Conservation (phyloP, 2,888 invertebrate species). For the Achlya flavicornis region DNA sequence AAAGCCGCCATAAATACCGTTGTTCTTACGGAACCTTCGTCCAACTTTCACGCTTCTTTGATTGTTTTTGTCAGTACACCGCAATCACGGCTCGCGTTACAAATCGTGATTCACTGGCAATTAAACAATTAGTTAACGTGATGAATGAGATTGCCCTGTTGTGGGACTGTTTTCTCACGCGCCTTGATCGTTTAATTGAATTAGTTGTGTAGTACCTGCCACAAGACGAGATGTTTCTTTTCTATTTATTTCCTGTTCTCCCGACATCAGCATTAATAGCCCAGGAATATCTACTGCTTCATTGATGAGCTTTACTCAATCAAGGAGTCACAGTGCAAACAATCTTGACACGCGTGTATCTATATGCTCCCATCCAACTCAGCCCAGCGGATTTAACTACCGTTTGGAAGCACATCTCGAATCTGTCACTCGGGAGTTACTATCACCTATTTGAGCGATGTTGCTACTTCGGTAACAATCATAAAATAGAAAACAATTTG, state of each 20-base stretch:
- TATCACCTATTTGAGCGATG: no score
- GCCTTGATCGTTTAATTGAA: slow-evolving; percentile 42
- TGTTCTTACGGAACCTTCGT: slow-evolving; percentile 8
- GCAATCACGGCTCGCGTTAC: slow-evolving; percentile 46
- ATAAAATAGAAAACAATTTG: background rate
- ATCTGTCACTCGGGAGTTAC: no score
- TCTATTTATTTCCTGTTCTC: no score
- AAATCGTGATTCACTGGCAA: slow-evolving; percentile 63
- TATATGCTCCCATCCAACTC: no score
- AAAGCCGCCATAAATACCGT: background rate
- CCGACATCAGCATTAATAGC: no score
- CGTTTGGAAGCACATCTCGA: no score
- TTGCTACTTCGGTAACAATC: no score
- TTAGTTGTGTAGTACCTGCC: slow-evolving; percentile 21
- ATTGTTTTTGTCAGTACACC: slow-evolving; percentile 4
- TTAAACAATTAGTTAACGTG: slow-evolving; percentile 67
- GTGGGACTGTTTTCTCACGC: slow-evolving; percentile 41
- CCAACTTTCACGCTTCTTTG: slow-evolving; percentile 12
- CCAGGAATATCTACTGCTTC: no score
- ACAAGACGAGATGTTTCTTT: background rate
- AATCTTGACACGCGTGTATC: no score
- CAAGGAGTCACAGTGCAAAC: no score
- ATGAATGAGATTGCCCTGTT: slow-evolving; percentile 37
- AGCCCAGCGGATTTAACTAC: no score
- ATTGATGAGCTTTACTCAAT: no score